Conservation (phyloP, 2,888 invertebrate genomes). For the Himalopsyche anomala region DNA sequence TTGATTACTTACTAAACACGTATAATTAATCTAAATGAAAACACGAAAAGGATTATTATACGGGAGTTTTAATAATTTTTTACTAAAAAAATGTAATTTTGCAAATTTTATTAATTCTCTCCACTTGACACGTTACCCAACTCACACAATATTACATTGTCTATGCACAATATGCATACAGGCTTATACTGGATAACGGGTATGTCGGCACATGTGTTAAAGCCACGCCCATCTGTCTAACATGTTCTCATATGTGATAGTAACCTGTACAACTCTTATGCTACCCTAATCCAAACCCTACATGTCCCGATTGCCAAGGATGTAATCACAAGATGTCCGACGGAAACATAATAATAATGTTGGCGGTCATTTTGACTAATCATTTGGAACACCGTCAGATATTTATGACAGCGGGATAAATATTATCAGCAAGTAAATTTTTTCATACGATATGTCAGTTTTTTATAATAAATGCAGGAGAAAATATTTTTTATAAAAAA, state of each 20-base stretch:
- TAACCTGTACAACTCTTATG: constrained; percentile 52
- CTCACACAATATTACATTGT: not conserved
- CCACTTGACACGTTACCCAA: not conserved
- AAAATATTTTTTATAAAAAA: no score
- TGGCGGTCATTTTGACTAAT: not conserved
- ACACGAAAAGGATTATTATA: no score
- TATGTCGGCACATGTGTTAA: not conserved
- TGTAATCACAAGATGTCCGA: constrained; percentile 36
- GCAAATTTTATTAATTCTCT: no score
- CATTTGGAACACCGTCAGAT: no score
- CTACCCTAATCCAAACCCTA: constrained; percentile 62
- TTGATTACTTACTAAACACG: no score
- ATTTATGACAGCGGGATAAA: no score
- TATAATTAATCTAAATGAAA: no score
- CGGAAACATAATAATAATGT: not conserved
- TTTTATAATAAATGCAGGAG: no score
- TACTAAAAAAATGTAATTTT: no score
- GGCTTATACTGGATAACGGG: not conserved
- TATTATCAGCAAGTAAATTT: no score
- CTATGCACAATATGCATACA: not conserved
- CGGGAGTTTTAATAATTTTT: no score
- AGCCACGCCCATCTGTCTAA: not conserved
- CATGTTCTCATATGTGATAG: constrained; percentile 61
- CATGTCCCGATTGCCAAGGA: constrained; percentile 62
- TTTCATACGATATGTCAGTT: no score